Percentiles rank a stretch among this genome's conserved stretches.
Conservation (phyloP, 2,888 invertebrate genomes). For the Tetrapedia diversipes region DNA sequence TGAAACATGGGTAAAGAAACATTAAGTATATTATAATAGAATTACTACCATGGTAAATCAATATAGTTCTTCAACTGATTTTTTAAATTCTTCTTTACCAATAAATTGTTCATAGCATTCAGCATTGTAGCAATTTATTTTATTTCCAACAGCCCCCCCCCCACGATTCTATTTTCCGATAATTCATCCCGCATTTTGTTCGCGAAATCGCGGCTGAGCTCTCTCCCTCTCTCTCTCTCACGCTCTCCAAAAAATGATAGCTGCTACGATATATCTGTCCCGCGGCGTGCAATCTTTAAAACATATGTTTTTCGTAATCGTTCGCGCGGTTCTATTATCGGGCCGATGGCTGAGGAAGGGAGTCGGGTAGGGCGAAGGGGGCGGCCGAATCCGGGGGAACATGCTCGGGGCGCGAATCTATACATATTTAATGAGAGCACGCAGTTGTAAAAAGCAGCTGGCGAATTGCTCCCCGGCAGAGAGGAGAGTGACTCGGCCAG, state of each 20-base stretch:
- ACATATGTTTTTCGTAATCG: conserved; percentile 79
- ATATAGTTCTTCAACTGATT: too few relatives aligned
- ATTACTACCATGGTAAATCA: too few relatives aligned
- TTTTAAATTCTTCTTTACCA: too few relatives aligned
- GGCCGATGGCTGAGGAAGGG: conserved; percentile 41
- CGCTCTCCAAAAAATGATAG: conserved; percentile 20
- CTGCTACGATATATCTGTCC: conserved; percentile 53
- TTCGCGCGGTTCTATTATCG: conserved; percentile 74
- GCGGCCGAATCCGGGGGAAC: conserved; percentile 62
- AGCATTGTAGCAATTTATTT: too few relatives aligned
- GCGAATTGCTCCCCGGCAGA: conserved; percentile 65
- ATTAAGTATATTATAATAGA: too few relatives aligned
- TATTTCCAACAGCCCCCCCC: too few relatives aligned
- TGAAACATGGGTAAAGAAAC: too few relatives aligned
- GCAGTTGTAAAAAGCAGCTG: conserved; percentile 79
- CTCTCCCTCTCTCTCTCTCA: too few relatives aligned
- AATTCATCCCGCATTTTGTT: conserved; percentile 1
- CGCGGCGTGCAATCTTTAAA: conserved; percentile 63
- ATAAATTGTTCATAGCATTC: too few relatives aligned
- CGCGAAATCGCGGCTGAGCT: conserved; percentile 16
- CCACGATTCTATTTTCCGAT: background rate
- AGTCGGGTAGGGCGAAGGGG: background rate
- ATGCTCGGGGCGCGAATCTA: conserved; percentile 75
- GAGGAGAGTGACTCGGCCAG: conserved; percentile 67
- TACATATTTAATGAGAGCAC: conserved; percentile 82